Conservation (phyloP, 2,113 vertebrate species). For the Setophaga coronata region DNA sequence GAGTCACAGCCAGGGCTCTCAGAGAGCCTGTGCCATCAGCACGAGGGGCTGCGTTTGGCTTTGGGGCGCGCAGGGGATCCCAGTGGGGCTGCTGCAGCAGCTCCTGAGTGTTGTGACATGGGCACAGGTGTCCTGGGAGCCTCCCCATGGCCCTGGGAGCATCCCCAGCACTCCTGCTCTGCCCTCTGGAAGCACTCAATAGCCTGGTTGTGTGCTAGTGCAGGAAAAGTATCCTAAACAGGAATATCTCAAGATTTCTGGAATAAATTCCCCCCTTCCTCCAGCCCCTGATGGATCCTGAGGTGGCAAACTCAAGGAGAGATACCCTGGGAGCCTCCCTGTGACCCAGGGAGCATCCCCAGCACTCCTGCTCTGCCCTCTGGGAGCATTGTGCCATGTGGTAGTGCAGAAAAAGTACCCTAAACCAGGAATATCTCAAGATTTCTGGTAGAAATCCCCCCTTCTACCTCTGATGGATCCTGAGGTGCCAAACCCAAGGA, state of each 20-base stretch:
- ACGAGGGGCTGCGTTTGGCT: neutral
- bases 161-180: neutral
- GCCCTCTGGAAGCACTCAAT: neutral
- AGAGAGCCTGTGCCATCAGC: neutral
- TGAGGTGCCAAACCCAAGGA: too few relatives aligned
- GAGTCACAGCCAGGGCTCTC: accelerated
- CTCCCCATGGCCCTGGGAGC: accelerated
- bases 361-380: too few relatives aligned
- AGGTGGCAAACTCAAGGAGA: too few relatives aligned
- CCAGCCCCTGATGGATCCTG: too few relatives aligned
- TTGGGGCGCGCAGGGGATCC: accelerated
- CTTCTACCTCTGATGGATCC: too few relatives aligned
- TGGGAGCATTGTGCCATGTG: neutral
- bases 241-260: neutral
- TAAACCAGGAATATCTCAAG: neutral
- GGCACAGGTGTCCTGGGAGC: neutral
- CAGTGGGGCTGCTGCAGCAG: accelerated
- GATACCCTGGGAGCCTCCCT: too few relatives aligned
- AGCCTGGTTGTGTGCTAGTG: accelerated
- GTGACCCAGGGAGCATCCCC: too few relatives aligned
- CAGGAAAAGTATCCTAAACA: neutral
- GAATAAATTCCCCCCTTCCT: neutral
- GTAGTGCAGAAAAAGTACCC: neutral
- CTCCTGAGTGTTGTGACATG: accelerated
- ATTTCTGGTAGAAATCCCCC: neutral